phyloP scores from a whole-genome alignment of 2,113 vertebrate species.

The Furnarius figulus region DNA sequence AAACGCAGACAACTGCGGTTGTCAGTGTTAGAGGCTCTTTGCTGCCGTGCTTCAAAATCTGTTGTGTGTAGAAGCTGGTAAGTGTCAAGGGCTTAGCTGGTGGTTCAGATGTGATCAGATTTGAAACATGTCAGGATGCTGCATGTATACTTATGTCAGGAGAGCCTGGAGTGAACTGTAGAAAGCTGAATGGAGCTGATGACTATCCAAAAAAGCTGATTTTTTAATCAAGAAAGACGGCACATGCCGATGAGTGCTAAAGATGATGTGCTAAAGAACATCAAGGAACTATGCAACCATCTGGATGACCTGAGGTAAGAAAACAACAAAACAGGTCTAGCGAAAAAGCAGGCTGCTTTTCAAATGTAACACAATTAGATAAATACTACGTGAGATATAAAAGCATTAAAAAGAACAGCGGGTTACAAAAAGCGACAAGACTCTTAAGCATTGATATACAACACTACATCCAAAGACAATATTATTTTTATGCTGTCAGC shows the following conservation, averaged over 20 bases:
- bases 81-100: background rate
- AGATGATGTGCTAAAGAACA: background rate
- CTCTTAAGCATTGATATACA: background rate
- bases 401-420: background rate
- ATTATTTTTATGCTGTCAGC: background rate
- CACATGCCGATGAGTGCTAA: background rate
- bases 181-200: constrained; percentile 28
- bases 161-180: background rate
- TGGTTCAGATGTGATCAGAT: constrained; percentile 8
- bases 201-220: constrained; percentile 4
- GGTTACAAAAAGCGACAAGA: background rate
- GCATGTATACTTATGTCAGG: background rate
- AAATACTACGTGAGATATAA: background rate
- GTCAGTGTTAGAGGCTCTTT: background rate
- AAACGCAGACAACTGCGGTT: background rate
- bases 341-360: background rate
- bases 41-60: background rate
- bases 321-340: background rate
- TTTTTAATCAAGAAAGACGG: constrained; percentile 31
- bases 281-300: background rate
- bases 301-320: background rate
- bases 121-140: background rate
- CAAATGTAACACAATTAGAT: background rate
- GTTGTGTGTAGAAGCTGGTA: background rate
- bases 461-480: background rate